A percentile compares a stretch with the other conserved stretches of the same genome.
phyloP scores from a whole-genome alignment of 2,113 vertebrate species.

The Lasiurus cinereus region DNA sequence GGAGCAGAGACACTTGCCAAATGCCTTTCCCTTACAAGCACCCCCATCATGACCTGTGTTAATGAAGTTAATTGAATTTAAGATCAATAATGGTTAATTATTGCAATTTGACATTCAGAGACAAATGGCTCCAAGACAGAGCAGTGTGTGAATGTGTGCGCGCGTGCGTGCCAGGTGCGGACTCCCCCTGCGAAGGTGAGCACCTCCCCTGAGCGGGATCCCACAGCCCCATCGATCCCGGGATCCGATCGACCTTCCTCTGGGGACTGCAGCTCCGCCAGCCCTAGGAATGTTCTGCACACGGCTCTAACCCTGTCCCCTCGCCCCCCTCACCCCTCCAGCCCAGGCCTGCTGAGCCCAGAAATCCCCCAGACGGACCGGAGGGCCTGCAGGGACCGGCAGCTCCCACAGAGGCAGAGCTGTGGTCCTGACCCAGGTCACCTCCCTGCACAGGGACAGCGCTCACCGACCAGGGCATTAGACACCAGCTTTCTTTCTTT shows the following conservation, averaged over 20 bases:
- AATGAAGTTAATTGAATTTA: conserved; percentile 99
- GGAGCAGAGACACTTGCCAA: conserved; percentile 89
- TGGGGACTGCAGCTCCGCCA: conserved; percentile 94
- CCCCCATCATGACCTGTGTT: conserved; percentile 93
- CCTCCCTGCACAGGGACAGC: no score
- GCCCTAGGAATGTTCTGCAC: conserved; percentile 90
- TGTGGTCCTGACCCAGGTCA: background rate
- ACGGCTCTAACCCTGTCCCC: no score
- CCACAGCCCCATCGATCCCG: no score
- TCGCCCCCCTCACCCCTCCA: conserved; percentile 85
- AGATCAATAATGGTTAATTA: conserved; percentile 99
- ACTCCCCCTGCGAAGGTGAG: conserved; percentile 84
- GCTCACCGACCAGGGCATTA: conserved; percentile 66
- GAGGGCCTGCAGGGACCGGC: conserved; percentile 88
- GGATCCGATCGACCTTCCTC: conserved; percentile 93
- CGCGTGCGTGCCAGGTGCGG: conserved; percentile 72
- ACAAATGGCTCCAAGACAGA: conserved; percentile 93
- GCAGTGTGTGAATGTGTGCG: conserved; percentile 70
- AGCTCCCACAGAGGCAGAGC: conserved; percentile 88
- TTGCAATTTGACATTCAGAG: conserved; percentile 98
- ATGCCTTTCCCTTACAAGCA: conserved; percentile 90
- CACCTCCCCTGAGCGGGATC: no score
- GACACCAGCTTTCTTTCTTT: conserved; percentile 73
- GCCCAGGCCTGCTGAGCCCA: conserved; percentile 87
- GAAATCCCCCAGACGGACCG: conserved; percentile 91